Percentiles rank a stretch among this genome's conserved stretches.
phyloP scores from a whole-genome alignment of 1,140 invertebrate genomes.

The Papilio helenus region DNA sequence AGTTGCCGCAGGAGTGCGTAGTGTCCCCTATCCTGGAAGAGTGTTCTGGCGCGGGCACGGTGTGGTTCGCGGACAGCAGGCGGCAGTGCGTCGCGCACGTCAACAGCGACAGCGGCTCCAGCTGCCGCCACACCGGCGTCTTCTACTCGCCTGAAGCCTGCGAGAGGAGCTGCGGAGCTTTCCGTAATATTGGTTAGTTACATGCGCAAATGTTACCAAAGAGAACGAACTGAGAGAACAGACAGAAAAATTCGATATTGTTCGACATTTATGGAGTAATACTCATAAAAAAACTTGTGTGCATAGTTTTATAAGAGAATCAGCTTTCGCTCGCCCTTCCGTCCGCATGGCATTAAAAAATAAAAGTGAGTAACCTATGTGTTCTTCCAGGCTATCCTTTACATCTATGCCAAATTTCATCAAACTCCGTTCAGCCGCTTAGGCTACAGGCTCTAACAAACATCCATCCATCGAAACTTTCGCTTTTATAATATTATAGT shows the following conservation, averaged over 20 bases:
- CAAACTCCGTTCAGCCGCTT: too few species aligned
- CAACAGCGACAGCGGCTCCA: constrained; percentile 88
- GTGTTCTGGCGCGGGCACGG: constrained; percentile 50
- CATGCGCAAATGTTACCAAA: background rate
- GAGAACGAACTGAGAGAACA: background rate
- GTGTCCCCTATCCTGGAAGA: constrained; percentile 51
- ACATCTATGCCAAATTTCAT: too few species aligned
- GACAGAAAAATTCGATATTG: background rate
- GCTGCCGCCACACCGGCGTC: constrained; percentile 90
- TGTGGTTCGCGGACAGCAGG: constrained; percentile 85
- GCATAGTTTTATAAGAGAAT: too few species aligned
- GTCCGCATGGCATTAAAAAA: too few species aligned
- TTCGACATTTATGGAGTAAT: too few species aligned
- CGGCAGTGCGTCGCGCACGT: constrained; percentile 85
- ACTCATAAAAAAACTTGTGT: too few species aligned
- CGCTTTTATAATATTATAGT: too few species aligned
- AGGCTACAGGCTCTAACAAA: too few species aligned
- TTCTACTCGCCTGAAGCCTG: constrained; percentile 92
- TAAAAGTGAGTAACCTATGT: too few species aligned
- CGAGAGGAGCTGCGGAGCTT: constrained; percentile 89
- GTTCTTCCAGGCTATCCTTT: too few species aligned
- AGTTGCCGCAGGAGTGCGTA: constrained; percentile 49
- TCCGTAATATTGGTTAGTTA: constrained; percentile 87
- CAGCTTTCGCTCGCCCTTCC: too few species aligned
- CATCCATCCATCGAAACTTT: too few species aligned